Evolutionary conservation across 2,113 vertebrate species (phyloP).

Genomic region (Paramisgurnus dabryanus): DNA sequence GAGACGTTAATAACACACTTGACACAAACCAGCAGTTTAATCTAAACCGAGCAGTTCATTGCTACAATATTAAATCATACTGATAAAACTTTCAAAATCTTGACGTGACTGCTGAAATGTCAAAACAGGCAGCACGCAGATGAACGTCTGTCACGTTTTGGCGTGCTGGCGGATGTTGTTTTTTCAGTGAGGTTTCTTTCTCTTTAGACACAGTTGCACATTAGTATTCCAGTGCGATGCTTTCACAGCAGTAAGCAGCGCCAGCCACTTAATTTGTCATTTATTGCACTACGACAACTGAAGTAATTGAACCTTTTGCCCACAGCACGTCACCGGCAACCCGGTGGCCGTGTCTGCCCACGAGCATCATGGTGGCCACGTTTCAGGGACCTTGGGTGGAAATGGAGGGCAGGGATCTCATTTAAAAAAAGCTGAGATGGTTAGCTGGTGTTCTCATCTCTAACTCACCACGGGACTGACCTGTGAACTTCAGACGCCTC

Average conservation of each 20-base stretch:
- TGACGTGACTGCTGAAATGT: slow-evolving; percentile 12
- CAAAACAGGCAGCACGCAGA: background rate
- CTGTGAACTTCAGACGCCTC: slow-evolving; percentile 47
- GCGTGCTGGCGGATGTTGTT: background rate
- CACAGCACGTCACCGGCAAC: slow-evolving; percentile 63
- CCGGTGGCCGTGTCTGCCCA: slow-evolving; percentile 58
- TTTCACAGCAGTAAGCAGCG: slow-evolving; percentile 64
- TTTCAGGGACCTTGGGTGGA: slow-evolving; percentile 64
- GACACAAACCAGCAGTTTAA: background rate
- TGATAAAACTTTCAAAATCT: slow-evolving; percentile 20
- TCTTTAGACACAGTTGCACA: slow-evolving; percentile 61
- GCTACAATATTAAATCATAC: background rate
- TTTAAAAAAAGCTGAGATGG: slow-evolving; percentile 65
- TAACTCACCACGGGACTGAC: slow-evolving; percentile 51
- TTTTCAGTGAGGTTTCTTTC: slow-evolving; percentile 50
- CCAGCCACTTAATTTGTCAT: slow-evolving; percentile 75
- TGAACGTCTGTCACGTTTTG: background rate
- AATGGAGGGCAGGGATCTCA: slow-evolving; percentile 66
- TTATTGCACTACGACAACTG: slow-evolving; percentile 77
- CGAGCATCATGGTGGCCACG: slow-evolving; percentile 46
- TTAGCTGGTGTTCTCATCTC: slow-evolving; percentile 57
- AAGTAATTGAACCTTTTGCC: slow-evolving; percentile 75
- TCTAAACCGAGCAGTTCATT: background rate
- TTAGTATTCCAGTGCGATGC: slow-evolving; percentile 69
- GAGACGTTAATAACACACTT: background rate